Evolutionary conservation across 2,113 vertebrate species (phyloP).

Genomic region (Oxyruncus cristatus): DNA sequence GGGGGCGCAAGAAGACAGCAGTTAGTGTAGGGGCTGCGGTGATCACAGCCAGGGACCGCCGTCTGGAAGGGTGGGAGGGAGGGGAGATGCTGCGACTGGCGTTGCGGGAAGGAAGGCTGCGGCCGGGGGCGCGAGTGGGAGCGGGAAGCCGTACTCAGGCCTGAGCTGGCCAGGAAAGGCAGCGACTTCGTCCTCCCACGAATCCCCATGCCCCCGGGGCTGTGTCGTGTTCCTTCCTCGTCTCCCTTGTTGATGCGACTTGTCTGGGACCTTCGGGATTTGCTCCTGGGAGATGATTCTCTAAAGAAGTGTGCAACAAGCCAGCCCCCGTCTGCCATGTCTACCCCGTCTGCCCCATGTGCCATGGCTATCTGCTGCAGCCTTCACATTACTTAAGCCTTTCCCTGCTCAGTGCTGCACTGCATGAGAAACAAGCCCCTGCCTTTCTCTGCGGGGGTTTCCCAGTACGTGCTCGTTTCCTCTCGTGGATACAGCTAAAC

Average conservation of each 20-base stretch:
- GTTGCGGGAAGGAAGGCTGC: background rate
- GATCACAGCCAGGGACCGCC: constrained; percentile 20
- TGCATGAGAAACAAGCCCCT: background rate
- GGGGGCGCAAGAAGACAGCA: constrained; percentile 84
- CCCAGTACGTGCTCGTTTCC: background rate
- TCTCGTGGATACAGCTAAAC: background rate
- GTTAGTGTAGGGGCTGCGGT: constrained; percentile 51
- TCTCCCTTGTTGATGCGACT: background rate
- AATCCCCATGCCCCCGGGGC: too few species aligned
- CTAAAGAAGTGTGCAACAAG: background rate
- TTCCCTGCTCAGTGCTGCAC: fast-evolving
- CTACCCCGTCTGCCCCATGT: too few species aligned
- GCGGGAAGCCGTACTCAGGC: too few species aligned
- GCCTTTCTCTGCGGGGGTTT: background rate
- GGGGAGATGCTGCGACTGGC: background rate
- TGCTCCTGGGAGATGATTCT: background rate
- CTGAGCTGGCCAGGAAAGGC: background rate
- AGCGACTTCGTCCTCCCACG: background rate
- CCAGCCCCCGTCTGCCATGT: too few species aligned
- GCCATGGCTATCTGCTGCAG: background rate
- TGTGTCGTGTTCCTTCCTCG: background rate
- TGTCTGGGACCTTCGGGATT: background rate
- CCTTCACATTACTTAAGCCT: fast-evolving
- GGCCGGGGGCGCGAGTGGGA: background rate
- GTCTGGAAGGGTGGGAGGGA: background rate